Base-by-base conservation (phyloP, 53 echinoderm and acorn worm genomes). In the Hippasteria phrygiana region DNA sequence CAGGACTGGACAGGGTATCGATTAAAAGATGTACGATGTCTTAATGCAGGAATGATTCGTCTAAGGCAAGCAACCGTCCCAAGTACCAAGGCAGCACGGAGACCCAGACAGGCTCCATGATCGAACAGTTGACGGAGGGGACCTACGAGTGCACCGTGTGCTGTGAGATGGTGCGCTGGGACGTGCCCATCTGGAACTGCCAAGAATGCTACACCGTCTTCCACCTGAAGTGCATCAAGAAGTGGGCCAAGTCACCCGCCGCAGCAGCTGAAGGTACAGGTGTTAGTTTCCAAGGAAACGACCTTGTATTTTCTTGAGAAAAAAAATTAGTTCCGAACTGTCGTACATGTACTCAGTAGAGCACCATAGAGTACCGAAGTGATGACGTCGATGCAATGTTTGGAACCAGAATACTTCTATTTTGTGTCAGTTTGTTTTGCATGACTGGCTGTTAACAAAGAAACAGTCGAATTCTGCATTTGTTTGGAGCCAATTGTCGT, bases 81-180 rank as follows among this genome's bases (percentile, higher is more conserved):
- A 48, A 81, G 73, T 90, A 55, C 63, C 59, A 42, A 35, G 91
- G 91, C 43, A 92, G 87, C 33, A 88, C 71, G 8, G 95, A 93
- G 39, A 80, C 95, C 0, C 95, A 96, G 89, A 96, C 96, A 34
- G 96, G 99, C 0, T 89, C 93, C 11, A 84, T 99, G 89, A 99
- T 99, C 28, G 96, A 99, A 80, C 95, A 95, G 54, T 93, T 99
- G 22, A 93, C 92, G 5, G 78, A 93, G 17, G 96, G 96, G 18
- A 78, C 85, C 1, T 99, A 99, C 26, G 99, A 99, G 75, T 99
- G 99, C 62, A 90, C 84, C 2, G 96, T 99, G 39, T 99, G 99
- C 80, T 99, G 94, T 59, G 99, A 99, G 43, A 77, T 74, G 26
- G 85, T 99, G 56, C 87, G 87, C 62, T 91, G 88, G 13, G 90